Evolutionary conservation across 2,888 invertebrate species (phyloP).

Genomic region (Morinoia aosen): DNA sequence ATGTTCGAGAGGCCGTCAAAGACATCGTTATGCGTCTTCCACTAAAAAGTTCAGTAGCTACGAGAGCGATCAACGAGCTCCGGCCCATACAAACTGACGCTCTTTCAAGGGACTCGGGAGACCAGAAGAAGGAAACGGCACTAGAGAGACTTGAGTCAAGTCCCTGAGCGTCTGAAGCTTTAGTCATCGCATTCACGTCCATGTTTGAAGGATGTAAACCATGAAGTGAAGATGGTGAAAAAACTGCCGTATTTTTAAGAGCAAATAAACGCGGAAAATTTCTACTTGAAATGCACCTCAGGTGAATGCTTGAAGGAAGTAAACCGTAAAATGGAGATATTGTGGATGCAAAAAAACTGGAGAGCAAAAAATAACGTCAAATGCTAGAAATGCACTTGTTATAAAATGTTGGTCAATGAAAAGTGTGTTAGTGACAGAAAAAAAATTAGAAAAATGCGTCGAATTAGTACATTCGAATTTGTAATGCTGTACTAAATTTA

Average conservation of each 20-base stretch:
- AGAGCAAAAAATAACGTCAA: no score
- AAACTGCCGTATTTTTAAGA: neutral
- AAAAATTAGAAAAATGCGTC: no score
- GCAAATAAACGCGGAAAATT: no score
- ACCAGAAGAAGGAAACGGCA: neutral
- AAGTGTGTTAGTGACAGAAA: no score
- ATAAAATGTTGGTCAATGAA: no score
- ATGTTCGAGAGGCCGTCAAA: slow-evolving; percentile 20
- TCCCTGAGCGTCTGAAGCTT: neutral
- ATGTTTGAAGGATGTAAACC: neutral
- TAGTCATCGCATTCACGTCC: neutral
- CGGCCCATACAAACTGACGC: slow-evolving; percentile 20
- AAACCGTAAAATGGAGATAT: no score
- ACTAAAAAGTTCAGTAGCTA: slow-evolving; percentile 20
- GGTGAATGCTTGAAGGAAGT: no score
- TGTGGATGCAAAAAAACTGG: no score
- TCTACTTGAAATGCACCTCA: no score
- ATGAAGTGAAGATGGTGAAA: neutral
- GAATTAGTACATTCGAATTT: no score
- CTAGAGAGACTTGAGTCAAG: neutral
- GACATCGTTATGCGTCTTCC: slow-evolving; percentile 19
- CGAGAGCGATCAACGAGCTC: slow-evolving; percentile 18
- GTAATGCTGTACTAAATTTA: no score
- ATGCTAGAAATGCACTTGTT: no score
- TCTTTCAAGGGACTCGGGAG: slow-evolving; percentile 1